Conservation (phyloP, 2,113 vertebrate species). For the Camelus dromedarius region DNA sequence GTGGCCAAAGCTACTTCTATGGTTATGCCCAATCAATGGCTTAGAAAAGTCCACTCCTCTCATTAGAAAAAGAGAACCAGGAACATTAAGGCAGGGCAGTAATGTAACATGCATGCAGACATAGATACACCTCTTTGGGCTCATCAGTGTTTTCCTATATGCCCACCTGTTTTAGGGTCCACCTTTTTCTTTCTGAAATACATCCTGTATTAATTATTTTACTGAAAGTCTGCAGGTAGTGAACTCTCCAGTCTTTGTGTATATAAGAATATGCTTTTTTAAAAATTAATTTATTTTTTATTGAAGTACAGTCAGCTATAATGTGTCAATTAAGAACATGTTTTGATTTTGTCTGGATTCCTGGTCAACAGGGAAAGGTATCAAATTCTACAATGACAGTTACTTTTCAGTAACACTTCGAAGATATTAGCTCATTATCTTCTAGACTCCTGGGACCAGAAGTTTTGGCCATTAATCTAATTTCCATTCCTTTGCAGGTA, state of each 20-base stretch:
- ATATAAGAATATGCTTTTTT: too few species aligned
- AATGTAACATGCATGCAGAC: neutral
- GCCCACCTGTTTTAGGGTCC: neutral
- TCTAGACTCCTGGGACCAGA: neutral
- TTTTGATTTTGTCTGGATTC: neutral
- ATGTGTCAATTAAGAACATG: neutral
- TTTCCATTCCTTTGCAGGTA: neutral
- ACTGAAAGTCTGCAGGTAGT: neutral
- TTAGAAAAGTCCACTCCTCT: neutral
- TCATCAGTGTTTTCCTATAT: neutral
- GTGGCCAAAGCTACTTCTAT: neutral
- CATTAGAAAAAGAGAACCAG: neutral
- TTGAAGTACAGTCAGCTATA: too few species aligned
- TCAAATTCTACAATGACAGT: neutral
- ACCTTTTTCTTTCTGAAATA: neutral
- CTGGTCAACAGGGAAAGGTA: neutral
- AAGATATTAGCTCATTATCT: neutral
- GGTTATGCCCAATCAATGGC: neutral
- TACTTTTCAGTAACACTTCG: neutral
- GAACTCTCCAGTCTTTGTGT: neutral
- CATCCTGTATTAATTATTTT: neutral
- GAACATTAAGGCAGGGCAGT: neutral
- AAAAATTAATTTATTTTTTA: too few species aligned
- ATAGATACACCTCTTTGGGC: neutral
- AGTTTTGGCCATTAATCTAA: neutral